Evolutionary conservation across 2,113 vertebrate genomes (phyloP).

Genomic region (Patagioenas fasciata): DNA sequence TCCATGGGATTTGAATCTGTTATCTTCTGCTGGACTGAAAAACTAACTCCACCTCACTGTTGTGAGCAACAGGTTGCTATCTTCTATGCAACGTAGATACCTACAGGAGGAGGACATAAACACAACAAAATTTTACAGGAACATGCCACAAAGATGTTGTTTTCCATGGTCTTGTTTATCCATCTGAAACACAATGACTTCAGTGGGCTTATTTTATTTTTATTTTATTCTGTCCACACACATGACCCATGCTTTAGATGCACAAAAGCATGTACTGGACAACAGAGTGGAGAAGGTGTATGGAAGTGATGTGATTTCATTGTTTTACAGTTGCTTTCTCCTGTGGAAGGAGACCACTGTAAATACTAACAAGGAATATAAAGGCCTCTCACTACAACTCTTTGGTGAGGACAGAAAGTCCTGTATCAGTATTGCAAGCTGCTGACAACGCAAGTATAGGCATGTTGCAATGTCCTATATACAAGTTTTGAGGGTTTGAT

Average conservation of each 20-base stretch:
- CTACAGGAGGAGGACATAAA: not conserved
- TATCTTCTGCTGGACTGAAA: not conserved
- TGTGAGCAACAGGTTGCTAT: not conserved
- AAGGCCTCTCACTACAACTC: not conserved
- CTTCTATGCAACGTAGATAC: not conserved
- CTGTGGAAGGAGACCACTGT: not conserved
- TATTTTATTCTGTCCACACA: not conserved
- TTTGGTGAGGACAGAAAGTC: not conserved
- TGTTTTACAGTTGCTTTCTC: not conserved
- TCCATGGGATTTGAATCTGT: not conserved
- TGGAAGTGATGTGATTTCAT: not conserved
- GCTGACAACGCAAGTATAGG: conserved; percentile 28
- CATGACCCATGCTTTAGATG: not conserved
- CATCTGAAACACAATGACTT: not conserved
- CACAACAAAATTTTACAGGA: not conserved
- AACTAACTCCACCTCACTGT: not conserved
- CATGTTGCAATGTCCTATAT: conserved; percentile 26
- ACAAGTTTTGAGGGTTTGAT: not conserved
- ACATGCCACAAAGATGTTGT: not conserved
- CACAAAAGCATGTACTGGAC: not conserved
- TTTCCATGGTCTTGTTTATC: not conserved
- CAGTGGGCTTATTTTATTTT: not conserved
- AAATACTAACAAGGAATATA: not conserved
- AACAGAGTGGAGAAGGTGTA: not conserved
- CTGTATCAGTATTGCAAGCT: not conserved